Conservation (phyloP, 2,888 invertebrate genomes). For the Neoascia interrupta region DNA sequence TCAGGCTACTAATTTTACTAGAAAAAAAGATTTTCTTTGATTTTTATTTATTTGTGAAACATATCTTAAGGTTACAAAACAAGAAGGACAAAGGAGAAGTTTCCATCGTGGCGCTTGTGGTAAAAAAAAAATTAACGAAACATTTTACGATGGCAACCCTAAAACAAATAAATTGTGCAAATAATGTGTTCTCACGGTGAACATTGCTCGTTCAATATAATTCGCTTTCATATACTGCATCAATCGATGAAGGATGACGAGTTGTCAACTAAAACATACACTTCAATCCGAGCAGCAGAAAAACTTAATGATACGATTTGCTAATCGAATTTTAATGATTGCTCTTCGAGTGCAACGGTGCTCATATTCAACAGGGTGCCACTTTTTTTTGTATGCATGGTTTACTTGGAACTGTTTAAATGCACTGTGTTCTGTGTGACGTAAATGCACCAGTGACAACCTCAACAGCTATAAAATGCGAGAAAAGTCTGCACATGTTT, state of each 20-base stretch:
- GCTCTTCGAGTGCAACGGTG: slow-evolving; percentile 1
- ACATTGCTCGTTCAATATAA: slow-evolving; percentile 6
- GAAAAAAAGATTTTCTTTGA: too few relatives aligned
- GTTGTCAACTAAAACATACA: slow-evolving; percentile 5
- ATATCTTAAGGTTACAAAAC: too few relatives aligned
- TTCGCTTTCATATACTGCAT: not conserved
- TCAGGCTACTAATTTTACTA: too few relatives aligned
- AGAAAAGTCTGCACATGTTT: slow-evolving; percentile 35
- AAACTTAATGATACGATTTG: slow-evolving; percentile 9
- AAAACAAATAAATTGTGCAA: not conserved
- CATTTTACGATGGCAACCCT: slow-evolving; percentile 3
- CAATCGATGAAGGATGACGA: slow-evolving; percentile 21
- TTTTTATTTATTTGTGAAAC: too few relatives aligned
- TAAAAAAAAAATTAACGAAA: too few relatives aligned
- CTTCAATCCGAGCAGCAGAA: not conserved
- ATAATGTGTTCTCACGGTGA: not conserved
- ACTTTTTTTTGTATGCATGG: not conserved
- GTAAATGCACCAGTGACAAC: slow-evolving; percentile 13
- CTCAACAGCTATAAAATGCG: slow-evolving; percentile 4
- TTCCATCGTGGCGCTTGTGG: too few relatives aligned
- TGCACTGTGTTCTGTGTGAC: not conserved
- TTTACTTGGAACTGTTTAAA: not conserved
- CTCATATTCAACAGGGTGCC: not conserved
- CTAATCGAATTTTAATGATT: slow-evolving; percentile 57
- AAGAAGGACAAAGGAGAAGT: too few relatives aligned